Conservation (phyloP, 2,888 invertebrate species). For the Drosophila buzzatii region DNA sequence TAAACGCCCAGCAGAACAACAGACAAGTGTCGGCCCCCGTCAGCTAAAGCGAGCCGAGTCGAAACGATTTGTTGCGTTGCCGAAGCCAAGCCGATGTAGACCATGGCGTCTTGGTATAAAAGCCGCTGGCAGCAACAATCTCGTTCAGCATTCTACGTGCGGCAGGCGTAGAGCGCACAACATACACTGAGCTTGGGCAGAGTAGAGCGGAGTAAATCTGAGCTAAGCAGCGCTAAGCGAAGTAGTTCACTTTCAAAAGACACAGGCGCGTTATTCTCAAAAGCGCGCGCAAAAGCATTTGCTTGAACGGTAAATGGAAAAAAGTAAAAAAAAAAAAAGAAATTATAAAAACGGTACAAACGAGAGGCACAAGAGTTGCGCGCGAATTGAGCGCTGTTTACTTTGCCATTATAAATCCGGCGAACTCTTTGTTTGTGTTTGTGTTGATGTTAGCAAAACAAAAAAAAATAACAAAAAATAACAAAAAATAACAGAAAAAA, state of each 20-base stretch:
- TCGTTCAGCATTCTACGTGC: conserved; percentile 73
- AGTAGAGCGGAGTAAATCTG: neutral
- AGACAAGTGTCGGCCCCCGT: conserved; percentile 24
- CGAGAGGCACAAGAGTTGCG: conserved; percentile 54
- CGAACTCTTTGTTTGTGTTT: conserved; percentile 60
- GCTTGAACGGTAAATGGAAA: conserved; percentile 31
- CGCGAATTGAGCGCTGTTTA: conserved; percentile 71
- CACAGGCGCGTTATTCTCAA: conserved; percentile 52
- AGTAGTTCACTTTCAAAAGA: conserved; percentile 18
- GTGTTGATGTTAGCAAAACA: conserved; percentile 58
- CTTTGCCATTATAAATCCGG: conserved; percentile 73
- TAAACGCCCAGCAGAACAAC: conserved; percentile 59
- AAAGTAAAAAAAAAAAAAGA: conserved; percentile 2
- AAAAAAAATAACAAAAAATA: neutral
- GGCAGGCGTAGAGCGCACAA: conserved; percentile 68
- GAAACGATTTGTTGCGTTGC: conserved; percentile 13
- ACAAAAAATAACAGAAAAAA: neutral
- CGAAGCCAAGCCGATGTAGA: conserved; percentile 21
- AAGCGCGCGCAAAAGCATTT: conserved; percentile 73
- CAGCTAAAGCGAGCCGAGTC: conserved; percentile 44
- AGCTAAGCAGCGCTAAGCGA: conserved; percentile 9
- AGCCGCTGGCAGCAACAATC: conserved; percentile 40
- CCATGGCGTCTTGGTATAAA: conserved; percentile 54
- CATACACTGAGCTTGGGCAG: conserved; percentile 3
- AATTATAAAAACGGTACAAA: conserved; percentile 24